These are phyloP conservation scores for Chrysomela aeneicollis DNA, from an alignment of 2,888 invertebrate genomes.

Conservation along the genomic window DNA sequence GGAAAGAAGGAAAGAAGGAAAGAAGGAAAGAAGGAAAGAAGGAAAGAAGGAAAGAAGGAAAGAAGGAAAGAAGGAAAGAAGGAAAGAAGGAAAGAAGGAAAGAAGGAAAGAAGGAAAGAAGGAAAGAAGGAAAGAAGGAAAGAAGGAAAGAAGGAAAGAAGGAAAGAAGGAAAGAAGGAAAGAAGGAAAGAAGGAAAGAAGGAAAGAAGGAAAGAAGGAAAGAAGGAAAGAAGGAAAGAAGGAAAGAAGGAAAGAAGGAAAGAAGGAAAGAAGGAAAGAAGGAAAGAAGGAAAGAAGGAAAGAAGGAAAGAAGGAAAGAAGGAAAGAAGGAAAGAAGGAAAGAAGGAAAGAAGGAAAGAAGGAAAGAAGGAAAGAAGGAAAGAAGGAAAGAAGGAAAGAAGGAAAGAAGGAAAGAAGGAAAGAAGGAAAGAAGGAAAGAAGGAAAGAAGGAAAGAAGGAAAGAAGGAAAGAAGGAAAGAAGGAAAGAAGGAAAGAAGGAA, in stretches of 20 bases:
- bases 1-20: slow-evolving; percentile 16
- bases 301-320: slow-evolving; percentile 14
- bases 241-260: slow-evolving; percentile 13
- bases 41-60: slow-evolving; percentile 18
- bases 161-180: slow-evolving; percentile 16
- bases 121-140: slow-evolving; percentile 13
- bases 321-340: slow-evolving; percentile 16
- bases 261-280: slow-evolving; percentile 14
- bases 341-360: slow-evolving; percentile 17
- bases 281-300: slow-evolving; percentile 16
- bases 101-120: slow-evolving; percentile 15
- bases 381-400: slow-evolving; percentile 22
- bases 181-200: slow-evolving; percentile 14
- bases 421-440: slow-evolving; percentile 23
- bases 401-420: slow-evolving; percentile 18
- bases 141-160: slow-evolving; percentile 14
- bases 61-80: slow-evolving; percentile 18
- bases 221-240: slow-evolving; percentile 14
- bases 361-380: slow-evolving; percentile 22
- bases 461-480: too few relatives aligned
- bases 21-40: slow-evolving; percentile 19
- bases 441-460: slow-evolving; percentile 22
- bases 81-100: slow-evolving; percentile 11
- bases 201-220: slow-evolving; percentile 13
- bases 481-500: too few relatives aligned